Percentiles rank a stretch among this genome's conserved stretches.
Evolutionary conservation across 2,888 invertebrate species (phyloP).

Genomic region (Corythucha ciliata): DNA sequence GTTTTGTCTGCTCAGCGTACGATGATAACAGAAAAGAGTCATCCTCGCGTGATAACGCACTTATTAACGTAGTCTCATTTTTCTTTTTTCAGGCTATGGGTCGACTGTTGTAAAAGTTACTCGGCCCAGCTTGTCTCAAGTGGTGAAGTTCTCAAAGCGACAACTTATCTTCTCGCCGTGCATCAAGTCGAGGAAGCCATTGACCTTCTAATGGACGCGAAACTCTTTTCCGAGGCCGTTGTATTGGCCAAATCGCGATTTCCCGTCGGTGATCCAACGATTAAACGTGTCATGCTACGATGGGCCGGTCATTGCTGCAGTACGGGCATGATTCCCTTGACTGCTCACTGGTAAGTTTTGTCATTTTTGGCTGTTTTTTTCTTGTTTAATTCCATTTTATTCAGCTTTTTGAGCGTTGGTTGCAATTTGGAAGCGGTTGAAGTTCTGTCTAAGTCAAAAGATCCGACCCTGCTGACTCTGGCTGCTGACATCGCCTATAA

Average conservation of each 20-base stretch:
- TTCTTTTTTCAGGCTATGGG: constrained; percentile 48
- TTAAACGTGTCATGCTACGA: constrained; percentile 24
- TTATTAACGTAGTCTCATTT: not conserved
- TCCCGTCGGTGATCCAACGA: constrained; percentile 28
- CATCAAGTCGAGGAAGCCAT: constrained; percentile 43
- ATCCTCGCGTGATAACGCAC: not conserved
- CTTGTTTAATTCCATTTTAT: too few species aligned
- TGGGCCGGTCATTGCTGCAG: constrained; percentile 30
- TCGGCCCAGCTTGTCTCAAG: constrained; percentile 48
- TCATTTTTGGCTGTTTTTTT: not conserved
- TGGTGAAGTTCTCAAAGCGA: constrained; percentile 44
- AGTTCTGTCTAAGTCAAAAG: constrained; percentile 31
- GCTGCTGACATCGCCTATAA: constrained; percentile 31
- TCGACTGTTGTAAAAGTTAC: constrained; percentile 49
- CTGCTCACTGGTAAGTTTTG: too few species aligned
- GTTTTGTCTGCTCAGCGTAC: too few species aligned
- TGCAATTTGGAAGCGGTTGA: constrained; percentile 30
- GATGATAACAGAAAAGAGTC: constrained; percentile 2
- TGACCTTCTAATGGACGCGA: constrained; percentile 40
- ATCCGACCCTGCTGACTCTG: constrained; percentile 27
- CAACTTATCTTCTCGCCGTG: constrained; percentile 40
- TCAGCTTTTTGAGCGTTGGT: constrained; percentile 28
- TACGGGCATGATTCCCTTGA: constrained; percentile 31
- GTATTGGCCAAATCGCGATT: constrained; percentile 31
- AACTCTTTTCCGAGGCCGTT: constrained; percentile 42